Evolutionary conservation across 2,888 invertebrate species (phyloP).

Genomic region (Adelognathus sp.): DNA sequence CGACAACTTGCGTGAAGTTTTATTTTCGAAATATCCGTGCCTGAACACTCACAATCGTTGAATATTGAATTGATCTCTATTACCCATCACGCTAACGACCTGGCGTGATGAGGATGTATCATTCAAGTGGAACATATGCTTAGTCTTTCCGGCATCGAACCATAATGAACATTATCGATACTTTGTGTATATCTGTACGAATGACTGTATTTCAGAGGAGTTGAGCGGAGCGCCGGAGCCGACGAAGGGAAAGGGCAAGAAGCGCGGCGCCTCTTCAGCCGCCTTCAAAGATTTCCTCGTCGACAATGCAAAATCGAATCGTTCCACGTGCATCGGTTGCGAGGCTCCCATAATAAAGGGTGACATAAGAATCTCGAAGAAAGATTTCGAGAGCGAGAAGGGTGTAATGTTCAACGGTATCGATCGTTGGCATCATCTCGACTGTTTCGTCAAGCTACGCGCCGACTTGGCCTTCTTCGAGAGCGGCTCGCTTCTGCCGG

Average conservation of each 20-base stretch:
- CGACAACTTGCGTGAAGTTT: too few relatives aligned
- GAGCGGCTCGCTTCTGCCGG: slow-evolving; percentile 89
- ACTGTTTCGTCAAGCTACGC: slow-evolving; percentile 92
- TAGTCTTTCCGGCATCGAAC: slow-evolving; percentile 31
- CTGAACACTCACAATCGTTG: neutral
- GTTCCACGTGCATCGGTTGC: slow-evolving; percentile 92
- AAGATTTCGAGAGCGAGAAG: slow-evolving; percentile 91
- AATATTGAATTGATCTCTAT: too few relatives aligned
- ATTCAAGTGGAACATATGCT: neutral
- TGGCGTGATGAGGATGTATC: too few relatives aligned
- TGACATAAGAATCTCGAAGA: slow-evolving; percentile 88
- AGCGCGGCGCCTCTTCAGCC: slow-evolving; percentile 82
- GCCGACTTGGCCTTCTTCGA: slow-evolving; percentile 89
- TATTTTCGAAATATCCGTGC: neutral
- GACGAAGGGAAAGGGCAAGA: slow-evolving; percentile 81
- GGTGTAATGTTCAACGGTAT: slow-evolving; percentile 92
- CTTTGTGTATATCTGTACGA: neutral
- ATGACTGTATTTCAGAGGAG: slow-evolving; percentile 61
- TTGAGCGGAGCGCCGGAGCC: slow-evolving; percentile 74
- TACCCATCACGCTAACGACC: too few relatives aligned
- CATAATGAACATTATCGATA: neutral
- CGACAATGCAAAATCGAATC: slow-evolving; percentile 93
- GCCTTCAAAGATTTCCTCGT: slow-evolving; percentile 87
- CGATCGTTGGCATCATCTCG: slow-evolving; percentile 94
- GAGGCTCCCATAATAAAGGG: slow-evolving; percentile 91